Conservation (phyloP, 2,113 vertebrate genomes). For the Pyrgilauda ruficollis region DNA sequence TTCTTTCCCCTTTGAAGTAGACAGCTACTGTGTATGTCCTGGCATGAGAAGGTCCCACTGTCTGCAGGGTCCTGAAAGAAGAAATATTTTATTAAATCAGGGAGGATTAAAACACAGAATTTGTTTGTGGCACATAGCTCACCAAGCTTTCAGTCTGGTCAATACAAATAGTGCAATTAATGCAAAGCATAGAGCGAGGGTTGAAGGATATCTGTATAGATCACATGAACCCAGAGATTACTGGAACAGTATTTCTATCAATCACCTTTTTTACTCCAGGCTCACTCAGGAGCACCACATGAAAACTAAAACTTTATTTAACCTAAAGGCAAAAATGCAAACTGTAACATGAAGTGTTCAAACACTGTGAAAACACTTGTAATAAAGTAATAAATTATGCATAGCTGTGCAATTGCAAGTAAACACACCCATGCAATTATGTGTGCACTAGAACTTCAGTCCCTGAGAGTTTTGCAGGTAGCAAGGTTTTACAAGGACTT, state of each 20-base stretch:
- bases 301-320: background rate
- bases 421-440: background rate
- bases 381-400: background rate
- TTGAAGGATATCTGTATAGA: background rate
- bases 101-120: background rate
- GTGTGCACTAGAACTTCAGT: background rate
- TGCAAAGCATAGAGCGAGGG: background rate
- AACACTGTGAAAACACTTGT: background rate
- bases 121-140: background rate
- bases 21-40: slow-evolving; percentile 97
- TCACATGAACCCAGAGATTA: background rate
- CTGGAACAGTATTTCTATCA: background rate
- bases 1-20: slow-evolving; percentile 97
- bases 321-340: background rate
- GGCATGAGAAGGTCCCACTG: slow-evolving; percentile 94
- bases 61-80: slow-evolving; percentile 90
- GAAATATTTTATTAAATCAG: background rate
- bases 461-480: background rate
- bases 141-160: background rate
- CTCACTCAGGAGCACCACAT: background rate
- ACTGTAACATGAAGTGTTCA: background rate
- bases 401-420: background rate
- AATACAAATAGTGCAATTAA: background rate
- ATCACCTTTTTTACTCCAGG: background rate
- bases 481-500: background rate